Base-by-base conservation (phyloP, 35 echinoderm and acorn worm genomes). In the Patiria miniata region DNA sequence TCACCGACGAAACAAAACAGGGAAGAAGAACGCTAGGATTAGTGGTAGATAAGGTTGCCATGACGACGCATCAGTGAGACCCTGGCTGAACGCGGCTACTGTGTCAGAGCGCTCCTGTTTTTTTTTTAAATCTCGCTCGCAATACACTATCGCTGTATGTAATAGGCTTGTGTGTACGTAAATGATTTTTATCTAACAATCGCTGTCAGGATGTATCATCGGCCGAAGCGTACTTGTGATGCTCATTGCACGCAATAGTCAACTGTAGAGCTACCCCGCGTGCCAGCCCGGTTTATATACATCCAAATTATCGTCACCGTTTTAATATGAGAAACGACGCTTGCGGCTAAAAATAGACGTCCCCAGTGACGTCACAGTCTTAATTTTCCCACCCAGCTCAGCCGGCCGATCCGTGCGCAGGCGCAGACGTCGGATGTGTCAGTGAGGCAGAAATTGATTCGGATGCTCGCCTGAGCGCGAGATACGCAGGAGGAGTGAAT, bases 31-130 rank as follows among this genome's bases (percentile, higher is more conserved):
- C 65, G 26, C 19, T 34, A 73, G 14, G 21, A 73, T 73, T 73
- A 73, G 21, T 73, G 65, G 65, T 23, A 26, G 65, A 73, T 73
- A 73, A 73, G 19, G 65, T 73, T 73, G 65, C 65, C 65, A 73
- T 73, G 34, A 73, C 65, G 65, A 73, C 65, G 65, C 65, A 73
- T 73, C 65, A 73, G 26, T 73, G 21, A 34, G 23, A 73, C 65
- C 65, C 34, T 73, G 65, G 65, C 65, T 26, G 34, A 26, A 23
- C 34, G 65, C 29, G 65, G 65, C 65, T 73, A 26, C 29, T 10
- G 34, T 22, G 19, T 22, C 2, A 73, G 65, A 73, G 65, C 34
- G 34, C 26, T 14, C 21, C 2, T 73, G 65, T 22, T 18, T 26
- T 36, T 7, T n/a, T 23, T 28, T 1, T 8, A 2, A 10, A 0